phyloP scores from a whole-genome alignment of 2,113 vertebrate genomes.

The Candoia aspera region DNA sequence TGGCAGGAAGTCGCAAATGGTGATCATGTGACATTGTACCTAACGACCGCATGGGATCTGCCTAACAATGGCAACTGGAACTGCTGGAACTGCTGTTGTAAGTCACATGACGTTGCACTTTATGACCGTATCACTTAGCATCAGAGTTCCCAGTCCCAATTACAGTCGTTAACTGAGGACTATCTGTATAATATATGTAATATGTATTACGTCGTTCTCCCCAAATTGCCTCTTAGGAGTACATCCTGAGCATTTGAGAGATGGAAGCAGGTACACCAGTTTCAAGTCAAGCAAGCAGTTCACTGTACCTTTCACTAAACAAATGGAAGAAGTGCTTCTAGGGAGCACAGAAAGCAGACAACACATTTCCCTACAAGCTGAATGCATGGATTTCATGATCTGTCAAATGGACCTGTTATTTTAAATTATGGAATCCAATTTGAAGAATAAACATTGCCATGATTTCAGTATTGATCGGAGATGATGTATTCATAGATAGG shows the following conservation, averaged over 20 bases:
- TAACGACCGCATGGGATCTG: too few relatives aligned
- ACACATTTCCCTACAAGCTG: not conserved
- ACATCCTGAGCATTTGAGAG: conserved; percentile 22
- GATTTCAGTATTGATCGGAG: not conserved
- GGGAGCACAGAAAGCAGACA: conserved; percentile 25
- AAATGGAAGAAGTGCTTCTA: not conserved
- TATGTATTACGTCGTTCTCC: conserved; percentile 24
- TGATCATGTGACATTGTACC: too few relatives aligned
- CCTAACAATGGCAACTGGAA: too few relatives aligned
- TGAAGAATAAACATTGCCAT: not conserved
- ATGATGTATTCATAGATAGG: not conserved
- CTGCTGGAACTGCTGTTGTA: too few relatives aligned
- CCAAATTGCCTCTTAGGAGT: conserved; percentile 37
- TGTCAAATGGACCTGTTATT: not conserved
- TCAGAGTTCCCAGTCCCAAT: too few relatives aligned
- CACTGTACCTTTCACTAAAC: not conserved
- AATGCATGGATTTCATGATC: not conserved
- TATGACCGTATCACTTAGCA: too few relatives aligned
- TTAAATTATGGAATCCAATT: not conserved
- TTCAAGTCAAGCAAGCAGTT: conserved; percentile 16
- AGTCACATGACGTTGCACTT: too few relatives aligned
- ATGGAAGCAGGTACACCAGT: conserved; percentile 25
- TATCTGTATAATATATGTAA: not conserved
- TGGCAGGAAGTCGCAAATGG: too few relatives aligned
- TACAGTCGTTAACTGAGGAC: too few relatives aligned